phyloP scores from a whole-genome alignment of 1,140 invertebrate genomes.

The Platyscapa corneri region DNA sequence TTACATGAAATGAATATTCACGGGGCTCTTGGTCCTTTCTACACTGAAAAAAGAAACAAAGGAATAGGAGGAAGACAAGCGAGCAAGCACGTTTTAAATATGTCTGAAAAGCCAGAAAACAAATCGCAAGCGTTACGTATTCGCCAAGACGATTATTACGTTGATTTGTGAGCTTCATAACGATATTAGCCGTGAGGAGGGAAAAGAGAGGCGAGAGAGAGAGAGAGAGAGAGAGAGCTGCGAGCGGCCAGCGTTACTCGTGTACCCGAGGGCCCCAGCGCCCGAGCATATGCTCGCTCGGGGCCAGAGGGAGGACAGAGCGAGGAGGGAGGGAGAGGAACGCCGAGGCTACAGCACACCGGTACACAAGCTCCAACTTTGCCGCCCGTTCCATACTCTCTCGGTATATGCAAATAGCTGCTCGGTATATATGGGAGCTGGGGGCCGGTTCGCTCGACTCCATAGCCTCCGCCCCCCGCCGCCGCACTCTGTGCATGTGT shows the following conservation, averaged over 20 bases:
- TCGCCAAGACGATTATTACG: slow-evolving; percentile 8
- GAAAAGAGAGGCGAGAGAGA: background rate
- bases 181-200: slow-evolving; percentile 2
- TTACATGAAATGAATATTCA: slow-evolving; percentile 2
- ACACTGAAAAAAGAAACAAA: background rate
- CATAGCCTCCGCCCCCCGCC: no score
- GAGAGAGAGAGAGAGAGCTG: background rate
- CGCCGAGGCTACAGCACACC: background rate
- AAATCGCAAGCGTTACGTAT: background rate
- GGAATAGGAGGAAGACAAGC: background rate
- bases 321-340: background rate
- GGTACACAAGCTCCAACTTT: background rate
- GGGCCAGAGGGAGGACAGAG: background rate
- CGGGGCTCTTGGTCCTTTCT: background rate
- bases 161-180: slow-evolving; percentile 5
- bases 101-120: slow-evolving; percentile 6
- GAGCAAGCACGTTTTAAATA: slow-evolving; percentile 3
- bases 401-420: slow-evolving; percentile 20
- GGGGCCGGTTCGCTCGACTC: background rate
- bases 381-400: background rate
- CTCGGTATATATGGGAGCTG: background rate
- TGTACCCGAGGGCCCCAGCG: no score
- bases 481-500: no score
- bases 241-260: background rate
- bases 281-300: background rate